Evolutionary conservation across 2,797 vertebrate genomes (phyloP).

Genomic region (Glyptemys insculpta): DNA sequence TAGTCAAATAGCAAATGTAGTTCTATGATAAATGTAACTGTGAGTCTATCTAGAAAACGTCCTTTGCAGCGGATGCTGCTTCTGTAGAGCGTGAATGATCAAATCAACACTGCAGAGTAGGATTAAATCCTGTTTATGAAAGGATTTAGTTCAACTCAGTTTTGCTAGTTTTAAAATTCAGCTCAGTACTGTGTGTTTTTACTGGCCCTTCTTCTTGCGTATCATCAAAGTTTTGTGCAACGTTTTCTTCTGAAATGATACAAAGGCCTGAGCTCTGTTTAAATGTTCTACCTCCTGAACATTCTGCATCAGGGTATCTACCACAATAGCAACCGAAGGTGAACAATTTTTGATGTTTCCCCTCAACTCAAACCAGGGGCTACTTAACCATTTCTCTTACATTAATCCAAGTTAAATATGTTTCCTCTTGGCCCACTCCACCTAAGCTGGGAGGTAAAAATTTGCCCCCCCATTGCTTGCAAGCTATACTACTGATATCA

Average conservation of each 20-base stretch:
- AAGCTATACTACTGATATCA: not conserved
- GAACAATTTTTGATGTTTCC: not conserved
- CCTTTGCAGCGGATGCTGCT: not conserved
- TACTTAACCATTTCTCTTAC: not conserved
- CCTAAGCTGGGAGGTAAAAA: not conserved
- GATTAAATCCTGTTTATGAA: not conserved
- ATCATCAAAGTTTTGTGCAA: not conserved
- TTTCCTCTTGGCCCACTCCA: not conserved
- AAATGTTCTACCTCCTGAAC: not conserved
- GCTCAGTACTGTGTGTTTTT: conserved; percentile 8
- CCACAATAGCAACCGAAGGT: not conserved
- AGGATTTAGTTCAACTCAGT: not conserved
- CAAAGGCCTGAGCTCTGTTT: not conserved
- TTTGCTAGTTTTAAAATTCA: not conserved
- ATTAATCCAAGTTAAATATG: not conserved
- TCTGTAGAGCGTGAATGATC: not conserved
- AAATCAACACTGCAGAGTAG: not conserved
- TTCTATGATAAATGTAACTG: not conserved
- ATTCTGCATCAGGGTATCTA: not conserved
- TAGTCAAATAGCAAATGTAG: not conserved
- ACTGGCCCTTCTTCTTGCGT: not conserved
- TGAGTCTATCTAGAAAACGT: not conserved
- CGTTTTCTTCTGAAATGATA: not conserved
- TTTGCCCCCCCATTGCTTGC: not conserved
- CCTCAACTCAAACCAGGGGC: not conserved